A percentile compares a stretch with the other conserved stretches of the same genome.
These are phyloP conservation scores for Physocephala rufipes DNA, from an alignment of 2,888 invertebrate species.

Conservation along the genomic window DNA sequence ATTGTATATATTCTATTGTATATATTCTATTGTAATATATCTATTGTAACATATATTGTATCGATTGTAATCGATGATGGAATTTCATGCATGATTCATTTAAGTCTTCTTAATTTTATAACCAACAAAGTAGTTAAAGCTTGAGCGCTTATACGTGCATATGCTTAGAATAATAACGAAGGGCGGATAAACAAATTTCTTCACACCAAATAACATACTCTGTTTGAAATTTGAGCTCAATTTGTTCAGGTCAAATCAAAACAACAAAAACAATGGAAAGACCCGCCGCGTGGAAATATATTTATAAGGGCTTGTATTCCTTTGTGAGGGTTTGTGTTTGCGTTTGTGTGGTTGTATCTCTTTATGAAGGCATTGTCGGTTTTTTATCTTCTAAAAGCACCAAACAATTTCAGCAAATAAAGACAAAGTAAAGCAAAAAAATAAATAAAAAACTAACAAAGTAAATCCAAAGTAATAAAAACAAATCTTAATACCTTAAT, in stretches of 20 bases:
- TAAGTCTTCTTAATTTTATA: too few species aligned
- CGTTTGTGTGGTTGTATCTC: background rate
- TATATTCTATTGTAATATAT: too few species aligned
- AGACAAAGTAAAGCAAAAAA: constrained; percentile 6
- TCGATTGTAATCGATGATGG: too few species aligned
- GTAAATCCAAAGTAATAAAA: background rate
- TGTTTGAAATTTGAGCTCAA: background rate
- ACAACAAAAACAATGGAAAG: background rate
- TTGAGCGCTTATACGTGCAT: background rate
- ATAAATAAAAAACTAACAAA: constrained; percentile 14
- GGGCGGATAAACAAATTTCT: constrained; percentile 7
- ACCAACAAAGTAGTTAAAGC: too few species aligned
- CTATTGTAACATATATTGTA: too few species aligned
- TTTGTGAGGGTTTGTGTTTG: background rate
- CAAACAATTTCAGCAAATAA: background rate
- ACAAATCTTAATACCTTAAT: constrained; percentile 29
- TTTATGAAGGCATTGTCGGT: background rate
- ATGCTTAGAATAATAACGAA: constrained; percentile 1
- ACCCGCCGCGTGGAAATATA: background rate
- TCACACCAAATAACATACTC: constrained; percentile 20
- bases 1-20: too few species aligned
- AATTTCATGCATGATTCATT: too few species aligned
- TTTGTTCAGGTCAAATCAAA: constrained; percentile 10
- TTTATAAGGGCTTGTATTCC: background rate
- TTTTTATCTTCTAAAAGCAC: constrained; percentile 7